phyloP scores from a whole-genome alignment of 2,797 vertebrate genomes.

The Tokudaia tokunoshimensis region DNA sequence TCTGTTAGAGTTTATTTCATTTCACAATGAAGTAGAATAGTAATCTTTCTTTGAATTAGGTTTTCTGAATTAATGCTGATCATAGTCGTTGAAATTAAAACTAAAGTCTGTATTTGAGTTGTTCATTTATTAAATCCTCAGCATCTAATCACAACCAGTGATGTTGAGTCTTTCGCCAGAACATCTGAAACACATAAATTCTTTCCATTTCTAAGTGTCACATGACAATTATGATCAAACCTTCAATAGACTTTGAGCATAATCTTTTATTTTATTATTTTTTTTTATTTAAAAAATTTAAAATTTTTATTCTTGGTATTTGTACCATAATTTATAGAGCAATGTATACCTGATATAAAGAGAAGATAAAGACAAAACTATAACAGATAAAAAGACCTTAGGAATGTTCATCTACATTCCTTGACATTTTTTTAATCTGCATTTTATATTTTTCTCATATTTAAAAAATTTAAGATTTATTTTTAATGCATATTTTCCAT shows the following conservation, averaged over 20 bases:
- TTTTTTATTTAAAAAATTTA: too few relatives aligned
- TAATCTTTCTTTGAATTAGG: background rate
- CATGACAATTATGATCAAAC: background rate
- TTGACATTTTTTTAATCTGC: too few relatives aligned
- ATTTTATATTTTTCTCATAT: too few relatives aligned
- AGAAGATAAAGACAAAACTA: too few relatives aligned
- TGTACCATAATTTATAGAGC: too few relatives aligned
- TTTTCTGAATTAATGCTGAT: background rate
- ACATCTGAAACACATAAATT: background rate
- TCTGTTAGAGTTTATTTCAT: background rate
- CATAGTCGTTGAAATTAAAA: background rate
- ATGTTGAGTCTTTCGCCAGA: background rate
- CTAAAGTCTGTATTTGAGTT: background rate
- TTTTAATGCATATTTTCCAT: too few relatives aligned
- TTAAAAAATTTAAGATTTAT: too few relatives aligned
- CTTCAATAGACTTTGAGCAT: background rate
- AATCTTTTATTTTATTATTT: too few relatives aligned
- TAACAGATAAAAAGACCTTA: too few relatives aligned
- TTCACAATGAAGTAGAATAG: background rate
- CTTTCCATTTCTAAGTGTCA: background rate
- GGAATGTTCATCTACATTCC: too few relatives aligned
- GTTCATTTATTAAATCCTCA: background rate
- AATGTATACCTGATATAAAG: too few relatives aligned
- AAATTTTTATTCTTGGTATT: too few relatives aligned
- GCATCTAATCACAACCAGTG: background rate